Evolutionary conservation across 2,113 vertebrate genomes (phyloP).

Genomic region (Misgurnus anguillicaudatus): DNA sequence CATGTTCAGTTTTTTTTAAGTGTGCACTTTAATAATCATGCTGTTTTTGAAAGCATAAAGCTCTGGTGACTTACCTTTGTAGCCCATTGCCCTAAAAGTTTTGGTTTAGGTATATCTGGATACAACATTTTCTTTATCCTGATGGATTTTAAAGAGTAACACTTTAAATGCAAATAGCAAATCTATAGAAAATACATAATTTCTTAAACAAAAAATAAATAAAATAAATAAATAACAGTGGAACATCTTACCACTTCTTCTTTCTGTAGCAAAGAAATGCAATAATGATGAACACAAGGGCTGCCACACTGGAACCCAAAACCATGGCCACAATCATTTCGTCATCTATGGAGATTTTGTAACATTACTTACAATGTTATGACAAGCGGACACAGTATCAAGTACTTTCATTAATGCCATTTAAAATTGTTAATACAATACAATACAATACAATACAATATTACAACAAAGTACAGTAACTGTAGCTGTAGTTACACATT

Average conservation of each 20-base stretch:
- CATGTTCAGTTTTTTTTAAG: too few species aligned
- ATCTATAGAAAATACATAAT: neutral
- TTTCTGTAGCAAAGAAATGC: constrained; percentile 24
- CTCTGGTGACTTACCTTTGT: constrained; percentile 36
- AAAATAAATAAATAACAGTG: neutral
- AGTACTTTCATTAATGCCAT: neutral
- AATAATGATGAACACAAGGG: neutral
- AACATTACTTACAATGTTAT: neutral
- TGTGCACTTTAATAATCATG: neutral
- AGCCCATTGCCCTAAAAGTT: constrained; percentile 24
- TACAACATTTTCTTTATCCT: constrained; percentile 44
- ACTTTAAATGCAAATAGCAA: neutral
- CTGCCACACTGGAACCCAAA: neutral
- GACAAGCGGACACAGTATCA: neutral
- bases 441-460: neutral
- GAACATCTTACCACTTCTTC: constrained; percentile 33
- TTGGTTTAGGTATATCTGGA: constrained; percentile 48
- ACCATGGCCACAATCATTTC: constrained; percentile 9
- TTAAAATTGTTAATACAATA: neutral
- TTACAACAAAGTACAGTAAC: too few species aligned
- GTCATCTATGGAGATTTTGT: constrained; percentile 19
- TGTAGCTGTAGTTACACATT: too few species aligned
- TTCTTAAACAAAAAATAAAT: neutral
- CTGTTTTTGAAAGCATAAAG: neutral
- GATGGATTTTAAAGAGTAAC: constrained; percentile 12